Percentiles rank a stretch among this genome's conserved stretches.
These are phyloP conservation scores for Tethya wilhelma DNA, from an alignment of 37 sponge, comb jelly and placozoan species.

Conservation along the genomic window DNA sequence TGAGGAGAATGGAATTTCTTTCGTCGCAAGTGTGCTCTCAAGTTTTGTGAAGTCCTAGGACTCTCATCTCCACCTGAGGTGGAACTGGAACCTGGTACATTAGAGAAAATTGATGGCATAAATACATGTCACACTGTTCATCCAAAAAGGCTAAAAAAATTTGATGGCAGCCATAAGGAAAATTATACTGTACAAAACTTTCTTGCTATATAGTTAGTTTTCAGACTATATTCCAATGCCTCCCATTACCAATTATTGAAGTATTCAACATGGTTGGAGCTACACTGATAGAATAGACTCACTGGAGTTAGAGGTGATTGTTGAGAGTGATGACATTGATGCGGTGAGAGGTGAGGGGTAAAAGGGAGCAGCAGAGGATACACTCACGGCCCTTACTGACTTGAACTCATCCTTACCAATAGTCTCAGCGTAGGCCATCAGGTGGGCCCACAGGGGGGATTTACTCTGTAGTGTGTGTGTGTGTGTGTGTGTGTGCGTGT, in stretches of 20 bases:
- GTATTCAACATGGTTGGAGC: neutral
- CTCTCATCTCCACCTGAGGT: slow-evolving; percentile 15
- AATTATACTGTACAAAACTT: too few relatives aligned
- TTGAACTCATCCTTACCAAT: slow-evolving; percentile 38
- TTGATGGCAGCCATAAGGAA: too few relatives aligned
- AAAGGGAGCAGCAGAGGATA: neutral
- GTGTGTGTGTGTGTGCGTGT: too few relatives aligned
- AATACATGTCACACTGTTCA: too few relatives aligned
- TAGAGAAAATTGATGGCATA: too few relatives aligned
- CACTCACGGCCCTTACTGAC: neutral
- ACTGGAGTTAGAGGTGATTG: neutral
- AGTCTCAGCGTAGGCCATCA: slow-evolving; percentile 74
- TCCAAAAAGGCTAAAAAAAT: too few relatives aligned
- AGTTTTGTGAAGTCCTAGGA: slow-evolving; percentile 27
- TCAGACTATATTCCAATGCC: too few relatives aligned
- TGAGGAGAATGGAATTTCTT: slow-evolving; percentile 69
- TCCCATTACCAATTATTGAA: neutral
- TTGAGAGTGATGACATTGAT: neutral
- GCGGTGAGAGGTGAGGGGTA: neutral
- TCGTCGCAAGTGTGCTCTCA: slow-evolving; percentile 46
- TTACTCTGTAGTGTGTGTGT: slow-evolving; percentile 70
- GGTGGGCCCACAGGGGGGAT: slow-evolving; percentile 79
- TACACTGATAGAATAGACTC: neutral
- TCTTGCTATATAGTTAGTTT: too few relatives aligned
- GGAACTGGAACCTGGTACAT: too few relatives aligned